Conservation (phyloP, 2,797 vertebrate genomes). For the Parauchenoglanis ngamensis region DNA sequence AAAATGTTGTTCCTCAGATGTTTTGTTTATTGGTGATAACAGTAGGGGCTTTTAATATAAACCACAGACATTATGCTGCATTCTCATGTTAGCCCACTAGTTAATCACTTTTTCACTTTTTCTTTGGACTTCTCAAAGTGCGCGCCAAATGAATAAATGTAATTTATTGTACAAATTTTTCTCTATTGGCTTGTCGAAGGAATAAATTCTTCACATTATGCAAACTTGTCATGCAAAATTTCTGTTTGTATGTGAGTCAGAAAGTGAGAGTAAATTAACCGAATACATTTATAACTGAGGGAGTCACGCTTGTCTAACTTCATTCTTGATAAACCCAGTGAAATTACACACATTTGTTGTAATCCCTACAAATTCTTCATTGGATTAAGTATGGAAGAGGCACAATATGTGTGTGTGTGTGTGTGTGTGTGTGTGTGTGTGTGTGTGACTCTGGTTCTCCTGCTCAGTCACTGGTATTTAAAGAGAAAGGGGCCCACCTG, state of each 20-base stretch:
- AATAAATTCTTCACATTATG: not conserved
- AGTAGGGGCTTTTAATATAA: not conserved
- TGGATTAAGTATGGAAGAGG: not conserved
- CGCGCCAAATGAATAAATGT: not conserved
- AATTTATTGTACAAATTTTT: not conserved
- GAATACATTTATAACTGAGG: not conserved
- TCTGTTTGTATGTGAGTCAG: not conserved
- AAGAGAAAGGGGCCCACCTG: constrained; percentile 15
- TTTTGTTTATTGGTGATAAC: not conserved
- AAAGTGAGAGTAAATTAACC: not conserved
- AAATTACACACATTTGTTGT: not conserved
- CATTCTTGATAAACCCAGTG: not conserved
- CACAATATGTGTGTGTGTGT: constrained; percentile 10
- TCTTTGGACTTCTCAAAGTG: not conserved
- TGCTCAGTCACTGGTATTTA: not conserved
- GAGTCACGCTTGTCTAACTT: not conserved
- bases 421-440: constrained; percentile 3
- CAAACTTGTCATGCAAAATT: not conserved
- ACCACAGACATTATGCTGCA: not conserved
- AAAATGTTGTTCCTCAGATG: not conserved
- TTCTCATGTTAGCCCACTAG: not conserved
- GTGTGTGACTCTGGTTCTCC: constrained; percentile 4
- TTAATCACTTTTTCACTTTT: not conserved
- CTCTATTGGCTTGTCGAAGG: not conserved
- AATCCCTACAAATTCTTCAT: constrained; percentile 27